Evolutionary conservation across 2,797 vertebrate genomes (phyloP).

Genomic region (Megalops cyprinoides): DNA sequence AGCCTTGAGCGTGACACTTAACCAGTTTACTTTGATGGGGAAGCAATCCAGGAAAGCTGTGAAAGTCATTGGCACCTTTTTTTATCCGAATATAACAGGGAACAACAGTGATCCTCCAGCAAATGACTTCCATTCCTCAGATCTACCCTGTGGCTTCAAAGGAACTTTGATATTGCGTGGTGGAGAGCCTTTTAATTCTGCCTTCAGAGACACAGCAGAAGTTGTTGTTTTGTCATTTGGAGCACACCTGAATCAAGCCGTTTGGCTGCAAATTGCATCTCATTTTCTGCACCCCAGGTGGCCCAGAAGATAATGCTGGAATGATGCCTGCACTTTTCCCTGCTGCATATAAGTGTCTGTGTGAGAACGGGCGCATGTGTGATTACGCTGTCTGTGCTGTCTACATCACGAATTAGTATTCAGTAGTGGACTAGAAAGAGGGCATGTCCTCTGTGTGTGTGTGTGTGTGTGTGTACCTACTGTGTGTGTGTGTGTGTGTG

Average conservation of each 20-base stretch:
- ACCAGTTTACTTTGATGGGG: not conserved
- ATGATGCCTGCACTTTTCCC: constrained; percentile 16
- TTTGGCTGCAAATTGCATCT: constrained; percentile 19
- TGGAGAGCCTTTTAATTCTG: not conserved
- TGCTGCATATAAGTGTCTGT: not conserved
- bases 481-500: not conserved
- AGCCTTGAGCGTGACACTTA: not conserved
- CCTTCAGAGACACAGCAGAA: not conserved
- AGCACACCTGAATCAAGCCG: constrained; percentile 1
- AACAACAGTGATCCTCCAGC: constrained; percentile 28
- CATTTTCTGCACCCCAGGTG: constrained; percentile 28
- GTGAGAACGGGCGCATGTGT: not conserved
- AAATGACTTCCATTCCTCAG: constrained; percentile 17
- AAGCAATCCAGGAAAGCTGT: not conserved
- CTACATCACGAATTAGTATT: no score
- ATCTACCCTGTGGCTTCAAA: not conserved
- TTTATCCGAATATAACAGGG: constrained; percentile 17
- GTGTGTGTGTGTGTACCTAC: not conserved
- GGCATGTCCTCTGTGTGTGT: not conserved
- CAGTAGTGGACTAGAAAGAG: no score
- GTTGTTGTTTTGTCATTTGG: constrained; percentile 2
- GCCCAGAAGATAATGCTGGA: constrained; percentile 28
- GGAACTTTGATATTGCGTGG: not conserved
- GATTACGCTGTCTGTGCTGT: no score
- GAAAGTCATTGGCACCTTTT: not conserved